Percentiles rank a stretch among this genome's conserved stretches.
Evolutionary conservation across 2,113 vertebrate genomes (phyloP).

Genomic region (Ariopsis seemanni): DNA sequence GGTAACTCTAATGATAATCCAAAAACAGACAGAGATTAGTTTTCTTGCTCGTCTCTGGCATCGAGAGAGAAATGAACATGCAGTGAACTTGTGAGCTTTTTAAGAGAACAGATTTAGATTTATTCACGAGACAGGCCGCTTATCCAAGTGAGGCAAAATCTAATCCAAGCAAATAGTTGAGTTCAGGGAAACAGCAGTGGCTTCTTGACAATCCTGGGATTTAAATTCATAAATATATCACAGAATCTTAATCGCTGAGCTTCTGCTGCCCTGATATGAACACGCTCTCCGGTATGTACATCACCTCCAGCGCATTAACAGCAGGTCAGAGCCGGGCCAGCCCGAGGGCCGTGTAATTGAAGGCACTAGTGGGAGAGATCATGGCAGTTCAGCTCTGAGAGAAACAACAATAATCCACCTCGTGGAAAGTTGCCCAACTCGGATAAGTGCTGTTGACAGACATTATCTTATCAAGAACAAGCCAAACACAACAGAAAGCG

Average conservation of each 20-base stretch:
- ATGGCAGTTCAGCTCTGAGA: not conserved
- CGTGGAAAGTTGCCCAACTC: not conserved
- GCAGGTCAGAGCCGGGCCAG: not conserved
- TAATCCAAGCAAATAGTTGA: not conserved
- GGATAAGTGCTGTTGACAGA: not conserved
- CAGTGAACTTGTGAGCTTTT: not conserved
- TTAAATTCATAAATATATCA: not conserved
- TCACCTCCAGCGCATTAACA: conserved; percentile 54
- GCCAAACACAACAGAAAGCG: not conserved
- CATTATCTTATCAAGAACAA: conserved; percentile 30
- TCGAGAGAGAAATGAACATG: not conserved
- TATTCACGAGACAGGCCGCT: not conserved
- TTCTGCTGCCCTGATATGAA: not conserved
- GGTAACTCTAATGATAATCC: not conserved
- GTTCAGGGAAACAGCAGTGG: not conserved
- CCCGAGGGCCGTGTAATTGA: conserved; percentile 23
- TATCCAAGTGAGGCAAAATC: not conserved
- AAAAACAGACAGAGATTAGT: conserved; percentile 2
- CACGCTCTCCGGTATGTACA: not conserved
- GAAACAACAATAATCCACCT: conserved; percentile 19
- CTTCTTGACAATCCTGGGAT: not conserved
- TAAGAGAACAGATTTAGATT: not conserved
- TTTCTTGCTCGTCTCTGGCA: not conserved
- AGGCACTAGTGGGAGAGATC: conserved; percentile 11
- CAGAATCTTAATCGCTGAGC: not conserved